Base-by-base conservation (phyloP, 2,113 vertebrate species). In the Synodontis membranacea region DNA sequence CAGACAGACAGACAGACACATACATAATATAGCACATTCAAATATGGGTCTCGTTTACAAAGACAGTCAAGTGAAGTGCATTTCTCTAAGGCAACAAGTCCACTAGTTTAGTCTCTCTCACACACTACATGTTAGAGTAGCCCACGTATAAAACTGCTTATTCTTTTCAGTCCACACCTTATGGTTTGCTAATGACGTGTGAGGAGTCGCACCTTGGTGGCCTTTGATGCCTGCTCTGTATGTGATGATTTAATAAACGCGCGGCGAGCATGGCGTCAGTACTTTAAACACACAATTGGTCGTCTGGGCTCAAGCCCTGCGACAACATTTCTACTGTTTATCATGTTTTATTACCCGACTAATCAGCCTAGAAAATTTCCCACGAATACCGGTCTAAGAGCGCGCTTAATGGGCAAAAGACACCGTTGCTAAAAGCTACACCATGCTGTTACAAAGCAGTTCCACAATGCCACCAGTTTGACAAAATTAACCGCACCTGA, bases 231-330 rank as follows among this genome's bases (percentile, higher is more conserved):
- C 56, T 42, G 37, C 72, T 60, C 66, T 86, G n/a, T n/a, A 17
- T 54, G 66, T 37, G 50, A 68, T 60, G 19, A 34, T 39, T 84
- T 86, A 80, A n/a, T 82, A 76, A 72, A 82, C 74, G 82, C 86
- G 68, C 88, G 80, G 31, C 70, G 75, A 86, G n/a, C 2, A 84
- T 93, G 94, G 93, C 93, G 94, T 93, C 94, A 42, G 54, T 79
- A 70, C 39, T 92, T 92, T 91, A 93, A 88, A 76, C 93, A 92
- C 89, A 74, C 23, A 84, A n/a, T 4, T 68, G 58, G 89, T 70
- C 87, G 92, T 93, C 90, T 92, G 87, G 75, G 21, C 37, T n/a
- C 28, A 28, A 37, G 44, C 11, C 50, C 75, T 50, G 48, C 72
- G 68, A 84, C 91, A 93, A 92, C 89, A 92, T 87, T 86, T 10